Conservation (phyloP, 2,113 vertebrate species). For the Ascaphus truei region DNA sequence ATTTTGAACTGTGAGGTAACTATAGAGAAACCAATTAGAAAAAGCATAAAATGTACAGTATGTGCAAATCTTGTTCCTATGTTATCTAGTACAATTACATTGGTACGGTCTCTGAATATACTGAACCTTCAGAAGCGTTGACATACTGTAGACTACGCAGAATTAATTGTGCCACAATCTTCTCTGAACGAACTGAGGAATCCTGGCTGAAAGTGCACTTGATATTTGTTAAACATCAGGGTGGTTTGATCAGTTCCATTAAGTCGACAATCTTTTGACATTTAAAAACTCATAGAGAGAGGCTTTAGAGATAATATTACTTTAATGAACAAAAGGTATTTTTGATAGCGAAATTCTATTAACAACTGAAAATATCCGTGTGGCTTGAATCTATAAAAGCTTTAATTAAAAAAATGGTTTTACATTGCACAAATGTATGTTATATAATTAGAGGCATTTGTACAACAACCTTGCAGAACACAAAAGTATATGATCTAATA, state of each 20-base stretch:
- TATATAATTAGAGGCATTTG: no score
- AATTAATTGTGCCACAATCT: background rate
- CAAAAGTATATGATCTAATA: no score
- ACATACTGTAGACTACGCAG: background rate
- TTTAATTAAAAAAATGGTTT: background rate
- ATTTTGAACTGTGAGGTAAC: background rate
- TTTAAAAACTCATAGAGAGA: background rate
- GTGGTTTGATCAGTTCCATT: background rate
- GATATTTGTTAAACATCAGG: background rate
- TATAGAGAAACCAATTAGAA: background rate
- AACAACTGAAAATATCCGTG: background rate
- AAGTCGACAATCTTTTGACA: background rate
- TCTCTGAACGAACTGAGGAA: background rate
- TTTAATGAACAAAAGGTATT: conserved; percentile 8
- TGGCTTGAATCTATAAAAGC: background rate
- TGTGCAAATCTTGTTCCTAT: background rate
- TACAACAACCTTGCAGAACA: no score
- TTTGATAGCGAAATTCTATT: background rate
- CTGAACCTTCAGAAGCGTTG: background rate
- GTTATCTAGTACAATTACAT: background rate
- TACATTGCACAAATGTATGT: background rate
- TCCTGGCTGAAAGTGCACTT: background rate
- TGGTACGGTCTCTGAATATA: background rate
- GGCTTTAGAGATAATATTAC: background rate
- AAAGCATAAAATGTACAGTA: background rate